Evolutionary conservation across 2,888 invertebrate genomes (phyloP), one percentile per base, ranked within the genome.

Genomic region (Ormyrus nitidulus): DNA sequence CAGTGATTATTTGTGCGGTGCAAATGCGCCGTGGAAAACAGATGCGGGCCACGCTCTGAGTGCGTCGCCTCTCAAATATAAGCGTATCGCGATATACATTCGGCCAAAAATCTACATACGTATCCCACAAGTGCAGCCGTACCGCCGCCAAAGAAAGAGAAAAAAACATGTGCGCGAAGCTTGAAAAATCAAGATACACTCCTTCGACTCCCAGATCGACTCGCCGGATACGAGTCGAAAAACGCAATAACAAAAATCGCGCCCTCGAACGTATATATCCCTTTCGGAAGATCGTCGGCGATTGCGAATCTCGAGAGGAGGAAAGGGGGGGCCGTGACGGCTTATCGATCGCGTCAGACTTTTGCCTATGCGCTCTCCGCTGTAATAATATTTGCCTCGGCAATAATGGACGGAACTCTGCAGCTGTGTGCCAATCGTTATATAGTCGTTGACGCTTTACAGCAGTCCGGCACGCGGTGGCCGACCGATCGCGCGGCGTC

Each of bases 321-420:
- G 61, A 10, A 66, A 53, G 19, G 13, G 51, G 11, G 48, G 54
- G 44, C 44, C 56, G 11, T 34, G 49, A 44, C 44, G 11, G 34
- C 9, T 62, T 72, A 62, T 62, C 44, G 64, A 71, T 71, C 59
- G 56, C 13, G 58, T 13, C 46, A 46, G 7, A 8, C 46, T 48
- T 19, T 19, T 10, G 8, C 69, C 46, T 13, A 13, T 48, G 9
- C 5, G 48, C 51, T 13, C 7, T 10, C 11, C 69, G 62, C 56
- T 64, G 61, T 54, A 74, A 78, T 75, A 78, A 77, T 81, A 78
- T 81, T 81, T 79, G 81, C 68, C n/a, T 19, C 64, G 81, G 79
- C 79, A 76, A 69, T 72, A 58, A 81, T 81, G 79, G 74, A 44
- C 48, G 61, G 53, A 70, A 72, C 68, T 73, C 58, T 51, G 77